Base-by-base conservation (phyloP, 1,140 invertebrate species). In the Proctacanthus coquilletti region DNA sequence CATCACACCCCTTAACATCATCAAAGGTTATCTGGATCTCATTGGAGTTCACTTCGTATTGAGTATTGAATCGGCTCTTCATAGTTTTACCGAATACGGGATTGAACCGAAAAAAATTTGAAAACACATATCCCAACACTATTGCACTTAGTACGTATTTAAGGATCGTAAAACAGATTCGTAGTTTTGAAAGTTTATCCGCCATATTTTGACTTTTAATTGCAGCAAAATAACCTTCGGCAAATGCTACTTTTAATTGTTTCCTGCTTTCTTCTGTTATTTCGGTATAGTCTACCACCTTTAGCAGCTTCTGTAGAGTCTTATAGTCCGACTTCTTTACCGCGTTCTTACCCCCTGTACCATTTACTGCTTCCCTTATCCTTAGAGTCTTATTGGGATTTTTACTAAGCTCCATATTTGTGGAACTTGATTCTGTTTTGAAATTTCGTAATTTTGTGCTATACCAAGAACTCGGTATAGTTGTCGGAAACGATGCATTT, bases 1-100 rank as follows among this genome's bases (percentile, higher is more conserved):
- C 88, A 47, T 89, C 87, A 20, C 80, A 82, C n/a, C 92, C 92
- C 70, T 89, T 88, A 1, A 95, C 88, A 66, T 97, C 92, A 36
- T 83, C 75, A 61, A 97, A 95, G 27, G 83, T 89, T 3, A 95
- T 84, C 45, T 79, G 74, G 41, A 95, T 88, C 51, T 93, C 86
- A 63, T 96, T 89, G 5, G 89, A 85, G 61, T 86, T 78, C 18
- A 95, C 82, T 68, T 91, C 84, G 53, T 80, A 71, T 49, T 79
- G 75, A 61, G 75, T 79, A 3, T 77, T 77, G n/a, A 88, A 61
- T 53, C 80, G 75, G 47, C 84, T 80, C 44, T 70, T 71, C 17
- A 68, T 64, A 5, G 71, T 65, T 52, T 72, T 71, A 14, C 67
- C 67, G 15, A 62, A 63, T 35, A 66, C 61, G 3, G 57, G 50